Conservation (phyloP, 2,888 invertebrate species). For the Emmelina monodactyla region DNA sequence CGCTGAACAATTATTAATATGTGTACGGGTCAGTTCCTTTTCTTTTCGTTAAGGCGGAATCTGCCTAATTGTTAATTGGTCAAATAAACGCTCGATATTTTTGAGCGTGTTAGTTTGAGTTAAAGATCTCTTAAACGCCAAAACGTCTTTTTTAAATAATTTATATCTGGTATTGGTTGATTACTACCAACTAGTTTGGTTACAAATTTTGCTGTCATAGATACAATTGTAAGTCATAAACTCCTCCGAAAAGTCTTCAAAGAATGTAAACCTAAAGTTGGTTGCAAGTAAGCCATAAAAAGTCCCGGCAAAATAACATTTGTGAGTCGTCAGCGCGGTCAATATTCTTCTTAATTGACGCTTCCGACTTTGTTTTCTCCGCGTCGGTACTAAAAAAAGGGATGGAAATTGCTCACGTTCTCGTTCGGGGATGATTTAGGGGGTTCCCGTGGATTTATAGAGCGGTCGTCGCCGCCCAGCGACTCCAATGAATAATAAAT, state of each 20-base stretch:
- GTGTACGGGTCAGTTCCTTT: too few relatives aligned
- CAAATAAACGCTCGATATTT: too few relatives aligned
- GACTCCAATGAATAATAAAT: slow-evolving; percentile 62
- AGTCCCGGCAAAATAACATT: slow-evolving; percentile 11
- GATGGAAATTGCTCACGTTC: slow-evolving; percentile 41
- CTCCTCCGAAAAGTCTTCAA: slow-evolving; percentile 37
- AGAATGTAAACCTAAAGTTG: slow-evolving; percentile 21
- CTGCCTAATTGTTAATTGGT: too few relatives aligned
- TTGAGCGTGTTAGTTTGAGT: too few relatives aligned
- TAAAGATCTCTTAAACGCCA: too few relatives aligned
- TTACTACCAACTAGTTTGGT: too few relatives aligned
- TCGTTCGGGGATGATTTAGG: slow-evolving; percentile 50
- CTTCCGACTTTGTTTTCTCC: neutral
- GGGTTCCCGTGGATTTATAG: slow-evolving; percentile 53
- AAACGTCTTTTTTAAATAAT: too few relatives aligned
- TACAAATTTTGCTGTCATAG: too few relatives aligned
- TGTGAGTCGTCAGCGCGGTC: slow-evolving; percentile 10
- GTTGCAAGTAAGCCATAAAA: slow-evolving; percentile 20
- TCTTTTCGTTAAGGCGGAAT: too few relatives aligned
- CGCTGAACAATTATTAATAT: too few relatives aligned
- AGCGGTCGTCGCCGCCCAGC: slow-evolving; percentile 36
- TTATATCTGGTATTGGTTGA: too few relatives aligned
- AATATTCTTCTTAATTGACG: neutral
- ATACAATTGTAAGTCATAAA: too few relatives aligned
- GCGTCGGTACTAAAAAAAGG: slow-evolving; percentile 29